Conservation (phyloP, 1,140 invertebrate genomes). For the Rhopalosiphum maidis region DNA sequence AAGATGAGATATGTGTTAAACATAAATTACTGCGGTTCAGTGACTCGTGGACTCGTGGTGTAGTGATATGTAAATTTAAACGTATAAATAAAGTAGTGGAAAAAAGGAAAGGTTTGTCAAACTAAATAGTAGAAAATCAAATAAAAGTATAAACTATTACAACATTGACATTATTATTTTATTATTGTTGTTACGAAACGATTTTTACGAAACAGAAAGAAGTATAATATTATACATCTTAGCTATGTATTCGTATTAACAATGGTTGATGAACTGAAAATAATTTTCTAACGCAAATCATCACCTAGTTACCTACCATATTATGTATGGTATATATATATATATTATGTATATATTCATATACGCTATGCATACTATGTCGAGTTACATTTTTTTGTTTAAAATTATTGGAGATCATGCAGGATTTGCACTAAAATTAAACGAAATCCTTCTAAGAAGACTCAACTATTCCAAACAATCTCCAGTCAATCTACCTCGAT, state of each 20-base stretch:
- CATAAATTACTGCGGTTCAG: not conserved
- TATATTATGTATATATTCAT: not conserved
- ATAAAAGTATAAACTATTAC: not conserved
- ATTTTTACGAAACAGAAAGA: not conserved
- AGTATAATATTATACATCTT: not conserved
- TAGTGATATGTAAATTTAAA: not conserved
- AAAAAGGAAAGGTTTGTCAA: not conserved
- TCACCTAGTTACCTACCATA: not conserved
- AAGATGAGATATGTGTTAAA: not conserved
- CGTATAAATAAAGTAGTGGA: not conserved
- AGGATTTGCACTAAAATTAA: no score
- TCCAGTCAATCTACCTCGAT: no score
- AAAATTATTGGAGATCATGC: no score
- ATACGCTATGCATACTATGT: not conserved
- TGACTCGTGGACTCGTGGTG: no score
- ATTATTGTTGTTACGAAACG: not conserved
- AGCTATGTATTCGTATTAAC: not conserved
- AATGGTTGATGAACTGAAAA: not conserved
- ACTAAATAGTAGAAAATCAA: not conserved
- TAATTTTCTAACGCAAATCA: not conserved
- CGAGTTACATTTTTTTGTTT: no score
- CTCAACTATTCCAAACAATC: no score
- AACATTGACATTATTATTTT: not conserved
- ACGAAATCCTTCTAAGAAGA: no score
- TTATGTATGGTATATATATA: no score